Base-by-base conservation (phyloP, 2,888 invertebrate genomes). In the Athetis lepigone region DNA sequence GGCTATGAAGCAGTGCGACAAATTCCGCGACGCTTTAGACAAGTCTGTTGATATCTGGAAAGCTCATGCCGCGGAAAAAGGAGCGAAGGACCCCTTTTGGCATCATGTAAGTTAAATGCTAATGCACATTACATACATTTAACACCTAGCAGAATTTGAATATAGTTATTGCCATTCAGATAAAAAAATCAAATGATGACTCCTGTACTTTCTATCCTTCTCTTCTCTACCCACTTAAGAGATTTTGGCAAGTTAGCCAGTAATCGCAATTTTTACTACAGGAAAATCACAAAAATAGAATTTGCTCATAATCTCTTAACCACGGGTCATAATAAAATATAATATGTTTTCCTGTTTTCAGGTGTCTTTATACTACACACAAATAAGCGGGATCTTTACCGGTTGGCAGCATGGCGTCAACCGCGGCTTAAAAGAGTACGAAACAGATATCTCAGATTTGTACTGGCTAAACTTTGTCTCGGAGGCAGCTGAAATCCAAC, bases 391-490 rank as follows among this genome's bases (percentile, higher is more conserved):
- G 1, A 91, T 98, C 55, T 96, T 96, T 79, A 96, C 96, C 55
- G 98, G 98, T 4, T 98, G 97, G 95, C 95, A 95, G 71, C 96
- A 96, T 60, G 97, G 97, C 0, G 96, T 97, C 0, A 95, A 95
- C 60, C 95, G 97, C 45, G 96, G 96, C 79, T 94, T 96, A 75
- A 95, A 96, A 49, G 96, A 96, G 57, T 93, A 90, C 62, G 96
- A 95, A 21, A 95, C 96, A 40, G 95, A 96, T 43, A 91, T 95
- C 56, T 95, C 96, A 6, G 97, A 97, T 80, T 96, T 97, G 72
- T 95, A 97, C 82, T 96, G 97, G 95, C 93, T 98, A 84, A 98
- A 98, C 84, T 95, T 97, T 43, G 94, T 96, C 29, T 96, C 97
- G 0, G 98, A 98, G 86, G 92, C 98, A 3, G 96, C 96, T 56